Percentiles rank a stretch among this genome's conserved stretches.
These are phyloP conservation scores for Dichetophora obliterata DNA, from an alignment of 2,888 invertebrate species.

Conservation along the genomic window DNA sequence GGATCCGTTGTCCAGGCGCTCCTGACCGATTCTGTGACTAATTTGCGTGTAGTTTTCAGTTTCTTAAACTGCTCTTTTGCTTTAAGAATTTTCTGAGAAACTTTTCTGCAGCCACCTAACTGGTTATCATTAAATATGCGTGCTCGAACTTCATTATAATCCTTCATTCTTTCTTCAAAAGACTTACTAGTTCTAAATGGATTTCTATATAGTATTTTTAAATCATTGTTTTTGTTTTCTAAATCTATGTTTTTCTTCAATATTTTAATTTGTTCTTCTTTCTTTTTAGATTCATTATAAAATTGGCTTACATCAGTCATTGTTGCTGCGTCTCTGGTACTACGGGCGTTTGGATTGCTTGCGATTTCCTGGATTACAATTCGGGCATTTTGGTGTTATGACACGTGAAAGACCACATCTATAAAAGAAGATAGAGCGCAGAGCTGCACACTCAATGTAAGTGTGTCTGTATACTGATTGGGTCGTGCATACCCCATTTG, in stretches of 20 bases:
- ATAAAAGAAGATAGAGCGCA: background rate
- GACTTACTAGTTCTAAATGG: too few species aligned
- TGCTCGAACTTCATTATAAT: background rate
- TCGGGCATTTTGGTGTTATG: conserved; percentile 9
- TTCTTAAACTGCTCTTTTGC: background rate
- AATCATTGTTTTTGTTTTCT: background rate
- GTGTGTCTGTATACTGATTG: background rate
- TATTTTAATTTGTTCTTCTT: background rate
- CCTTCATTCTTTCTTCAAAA: background rate
- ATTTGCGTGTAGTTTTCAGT: too few species aligned
- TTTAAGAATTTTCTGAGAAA: background rate
- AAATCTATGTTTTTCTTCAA: background rate
- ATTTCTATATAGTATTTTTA: too few species aligned
- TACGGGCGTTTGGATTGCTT: background rate
- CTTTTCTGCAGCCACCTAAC: background rate
- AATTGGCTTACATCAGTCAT: background rate
- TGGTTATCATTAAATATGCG: background rate
- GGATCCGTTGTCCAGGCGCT: too few species aligned
- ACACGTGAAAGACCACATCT: background rate
- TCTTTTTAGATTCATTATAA: background rate
- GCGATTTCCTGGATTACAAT: background rate
- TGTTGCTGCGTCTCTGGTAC: background rate
- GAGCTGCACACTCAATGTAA: background rate
- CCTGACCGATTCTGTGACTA: too few species aligned
- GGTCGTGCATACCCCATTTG: background rate